phyloP scores from a whole-genome alignment of 2,113 vertebrate genomes.

The Podiceps cristatus region DNA sequence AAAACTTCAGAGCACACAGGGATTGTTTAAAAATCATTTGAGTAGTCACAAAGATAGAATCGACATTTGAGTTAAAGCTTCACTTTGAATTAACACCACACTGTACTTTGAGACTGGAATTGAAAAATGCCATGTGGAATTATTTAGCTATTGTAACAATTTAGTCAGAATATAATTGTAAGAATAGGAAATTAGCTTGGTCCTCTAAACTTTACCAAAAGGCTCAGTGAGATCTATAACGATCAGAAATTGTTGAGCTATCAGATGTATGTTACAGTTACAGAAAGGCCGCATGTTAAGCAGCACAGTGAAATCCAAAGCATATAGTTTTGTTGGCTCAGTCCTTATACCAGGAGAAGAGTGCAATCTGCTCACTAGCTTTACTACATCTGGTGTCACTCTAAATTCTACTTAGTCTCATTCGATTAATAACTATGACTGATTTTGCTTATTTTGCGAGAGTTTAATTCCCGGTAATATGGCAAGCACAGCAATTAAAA shows the following conservation, averaged over 20 bases:
- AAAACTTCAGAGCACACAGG: background rate
- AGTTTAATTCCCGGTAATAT: background rate
- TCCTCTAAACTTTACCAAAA: background rate
- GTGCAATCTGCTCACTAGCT: background rate
- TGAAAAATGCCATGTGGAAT: background rate
- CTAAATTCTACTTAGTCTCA: background rate
- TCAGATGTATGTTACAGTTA: background rate
- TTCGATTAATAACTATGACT: background rate
- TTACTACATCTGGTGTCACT: background rate
- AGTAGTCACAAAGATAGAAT: constrained; percentile 12
- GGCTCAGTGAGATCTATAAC: background rate
- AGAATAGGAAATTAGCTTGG: background rate
- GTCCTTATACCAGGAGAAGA: background rate
- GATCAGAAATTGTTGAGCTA: background rate
- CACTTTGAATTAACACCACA: background rate
- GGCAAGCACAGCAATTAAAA: background rate
- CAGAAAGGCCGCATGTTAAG: background rate
- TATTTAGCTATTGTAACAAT: background rate
- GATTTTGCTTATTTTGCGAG: background rate
- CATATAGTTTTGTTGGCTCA: background rate
- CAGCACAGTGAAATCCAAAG: background rate
- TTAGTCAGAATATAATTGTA: background rate
- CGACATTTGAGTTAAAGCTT: constrained; percentile 39
- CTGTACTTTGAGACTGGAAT: background rate
- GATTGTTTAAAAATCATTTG: constrained; percentile 23